phyloP scores from a whole-genome alignment of 2,888 invertebrate genomes.

The Odontomyia ornata region DNA sequence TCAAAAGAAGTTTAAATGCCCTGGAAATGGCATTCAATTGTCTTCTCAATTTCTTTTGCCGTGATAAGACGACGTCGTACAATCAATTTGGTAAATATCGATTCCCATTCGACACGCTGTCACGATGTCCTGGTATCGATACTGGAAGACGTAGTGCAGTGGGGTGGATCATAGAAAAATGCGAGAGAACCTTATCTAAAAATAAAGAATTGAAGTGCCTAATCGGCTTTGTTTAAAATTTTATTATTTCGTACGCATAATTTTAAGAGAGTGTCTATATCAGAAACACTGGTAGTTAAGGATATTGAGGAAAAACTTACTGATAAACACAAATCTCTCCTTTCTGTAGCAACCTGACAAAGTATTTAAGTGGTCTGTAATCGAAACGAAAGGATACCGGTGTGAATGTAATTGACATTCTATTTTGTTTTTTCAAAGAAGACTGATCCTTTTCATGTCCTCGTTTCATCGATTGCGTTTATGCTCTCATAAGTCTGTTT shows the following conservation, averaged over 20 bases:
- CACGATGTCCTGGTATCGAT: neutral
- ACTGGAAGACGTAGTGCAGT: neutral
- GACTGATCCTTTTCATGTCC: constrained; percentile 32
- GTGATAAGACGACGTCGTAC: constrained; percentile 43
- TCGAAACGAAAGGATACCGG: neutral
- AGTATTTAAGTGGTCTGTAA: constrained; percentile 20
- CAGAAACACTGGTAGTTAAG: too few relatives aligned
- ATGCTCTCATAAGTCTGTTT: neutral
- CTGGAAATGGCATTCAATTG: constrained; percentile 50
- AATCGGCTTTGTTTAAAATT: too few relatives aligned
- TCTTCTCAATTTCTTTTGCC: constrained; percentile 48
- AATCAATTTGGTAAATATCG: constrained; percentile 48
- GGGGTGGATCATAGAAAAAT: neutral
- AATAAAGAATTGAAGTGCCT: too few relatives aligned
- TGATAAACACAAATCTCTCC: neutral
- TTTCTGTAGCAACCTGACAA: neutral
- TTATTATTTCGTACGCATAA: too few relatives aligned
- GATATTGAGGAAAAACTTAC: too few relatives aligned
- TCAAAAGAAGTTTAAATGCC: constrained; percentile 47
- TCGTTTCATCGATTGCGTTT: neutral
- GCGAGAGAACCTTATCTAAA: too few relatives aligned
- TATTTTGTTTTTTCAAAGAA: constrained; percentile 39
- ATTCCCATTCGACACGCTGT: constrained; percentile 28
- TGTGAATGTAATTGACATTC: constrained; percentile 39
- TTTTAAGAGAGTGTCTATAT: too few relatives aligned